Evolutionary conservation across 1,140 invertebrate species (phyloP).

Genomic region (Diachasma alloeum): DNA sequence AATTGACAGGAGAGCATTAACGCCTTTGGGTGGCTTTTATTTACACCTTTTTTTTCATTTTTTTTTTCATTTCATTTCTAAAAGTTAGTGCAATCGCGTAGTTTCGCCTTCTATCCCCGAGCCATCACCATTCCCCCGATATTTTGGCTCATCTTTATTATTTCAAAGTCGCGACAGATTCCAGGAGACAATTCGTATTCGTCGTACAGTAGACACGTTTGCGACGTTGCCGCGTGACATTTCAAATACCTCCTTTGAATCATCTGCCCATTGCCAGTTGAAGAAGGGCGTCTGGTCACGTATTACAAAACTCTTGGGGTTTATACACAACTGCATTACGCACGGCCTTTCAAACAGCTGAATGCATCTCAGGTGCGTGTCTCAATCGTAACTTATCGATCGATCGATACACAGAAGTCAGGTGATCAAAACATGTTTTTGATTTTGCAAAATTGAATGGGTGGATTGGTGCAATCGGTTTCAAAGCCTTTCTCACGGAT

Average conservation of each 20-base stretch:
- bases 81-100: no score
- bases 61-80: no score
- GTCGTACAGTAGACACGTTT: neutral
- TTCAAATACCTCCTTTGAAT: slow-evolving; percentile 24
- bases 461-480: neutral
- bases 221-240: slow-evolving; percentile 19
- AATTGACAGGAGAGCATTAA: no score
- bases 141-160: neutral
- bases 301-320: neutral
- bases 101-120: neutral
- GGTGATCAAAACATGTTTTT: neutral
- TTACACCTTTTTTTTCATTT: no score
- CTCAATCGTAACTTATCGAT: slow-evolving; percentile 4
- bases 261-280: neutral
- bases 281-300: slow-evolving; percentile 16
- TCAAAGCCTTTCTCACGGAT: neutral
- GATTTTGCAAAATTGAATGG: neutral
- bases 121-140: neutral
- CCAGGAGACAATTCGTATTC: slow-evolving; percentile 24
- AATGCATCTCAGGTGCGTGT: slow-evolving; percentile 14
- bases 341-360: neutral
- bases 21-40: no score
- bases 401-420: neutral
- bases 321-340: slow-evolving; percentile 10
- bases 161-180: neutral